Evolutionary conservation across 2,113 vertebrate genomes (phyloP).

Genomic region (Barnardius zonarius): DNA sequence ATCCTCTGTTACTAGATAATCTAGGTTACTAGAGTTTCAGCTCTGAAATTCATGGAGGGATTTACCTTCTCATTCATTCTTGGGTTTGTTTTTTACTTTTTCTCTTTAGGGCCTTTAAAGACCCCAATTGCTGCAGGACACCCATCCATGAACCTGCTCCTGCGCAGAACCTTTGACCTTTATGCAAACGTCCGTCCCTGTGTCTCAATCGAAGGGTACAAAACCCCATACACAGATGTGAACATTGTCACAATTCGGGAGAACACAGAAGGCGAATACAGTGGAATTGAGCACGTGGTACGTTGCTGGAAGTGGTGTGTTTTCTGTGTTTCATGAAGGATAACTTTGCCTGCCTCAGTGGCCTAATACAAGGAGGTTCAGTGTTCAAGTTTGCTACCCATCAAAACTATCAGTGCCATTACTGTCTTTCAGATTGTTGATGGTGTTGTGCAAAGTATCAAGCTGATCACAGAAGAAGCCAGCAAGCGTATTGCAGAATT

Average conservation of each 20-base stretch:
- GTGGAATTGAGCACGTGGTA: conserved; percentile 94
- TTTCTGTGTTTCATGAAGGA: not conserved
- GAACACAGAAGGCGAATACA: conserved; percentile 89
- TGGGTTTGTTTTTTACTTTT: not conserved
- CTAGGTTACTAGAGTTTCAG: not conserved
- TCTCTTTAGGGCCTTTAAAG: conserved; percentile 85
- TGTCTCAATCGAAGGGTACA: conserved; percentile 94
- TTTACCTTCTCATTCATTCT: not conserved
- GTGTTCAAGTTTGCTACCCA: not conserved
- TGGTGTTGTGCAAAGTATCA: conserved; percentile 96
- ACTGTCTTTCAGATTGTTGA: conserved; percentile 88
- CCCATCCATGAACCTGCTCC: conserved; percentile 94
- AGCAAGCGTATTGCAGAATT: conserved; percentile 93
- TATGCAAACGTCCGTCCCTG: conserved; percentile 94
- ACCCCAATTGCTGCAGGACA: conserved; percentile 95
- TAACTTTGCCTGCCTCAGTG: not conserved
- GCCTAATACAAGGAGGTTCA: not conserved
- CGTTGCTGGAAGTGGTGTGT: not conserved
- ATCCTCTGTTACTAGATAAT: not conserved
- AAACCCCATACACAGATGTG: conserved; percentile 88
- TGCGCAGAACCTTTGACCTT: conserved; percentile 94
- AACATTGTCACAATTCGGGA: conserved; percentile 91
- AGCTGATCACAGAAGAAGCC: conserved; percentile 92
- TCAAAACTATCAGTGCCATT: not conserved
- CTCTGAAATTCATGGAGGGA: not conserved